Evolutionary conservation across 2,888 invertebrate species (phyloP), one percentile per base, ranked within the genome.

Genomic region (Hirtodrosophila duncani): DNA sequence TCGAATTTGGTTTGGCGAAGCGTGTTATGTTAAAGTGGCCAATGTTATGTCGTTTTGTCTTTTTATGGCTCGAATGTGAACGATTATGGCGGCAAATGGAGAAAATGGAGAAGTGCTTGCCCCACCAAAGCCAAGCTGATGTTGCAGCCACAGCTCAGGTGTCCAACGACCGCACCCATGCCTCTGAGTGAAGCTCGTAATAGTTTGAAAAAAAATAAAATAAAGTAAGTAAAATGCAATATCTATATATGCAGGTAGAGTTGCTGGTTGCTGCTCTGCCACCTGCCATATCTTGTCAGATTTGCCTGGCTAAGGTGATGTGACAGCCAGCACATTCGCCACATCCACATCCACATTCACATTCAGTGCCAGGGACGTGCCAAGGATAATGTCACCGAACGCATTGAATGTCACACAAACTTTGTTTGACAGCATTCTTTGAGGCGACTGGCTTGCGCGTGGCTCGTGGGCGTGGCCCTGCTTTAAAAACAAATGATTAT

Each of bases 261-360:
- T n/a, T 48, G 36, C 17, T 33, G 30, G 38, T 45, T 66, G 53
- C 61, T 13, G 38, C 20, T 53, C n/a, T n/a, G 63, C 38, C 77
- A 79, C 63, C 58, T 80, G 80, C 61, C 80, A 67, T 52, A 64
- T 59, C 62, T 50, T 80, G 78, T 72, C 81, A 72, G 81, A 64
- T 77, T 71, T 59, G 42, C 50, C 49, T 57, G 59, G 62, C 45
- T 46, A 37, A 60, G 62, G 52, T 61, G 45, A 60, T 68, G 56
- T 71, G 81, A 80, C 81, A 71, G 78, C 64, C 57, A 20, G 21
- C 21, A 27, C 49, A 14, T 36, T 30, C 53, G 45, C 36, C 56
- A 39, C n/a, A n/a, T n/a, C n/a, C n/a, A n/a, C n/a, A n/a, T n/a
- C n/a, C n/a, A n/a, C n/a, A n/a, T n/a, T n/a, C n/a, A n/a, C n/a